Evolutionary conservation across 2,113 vertebrate genomes (phyloP).

Genomic region (Ranitomeya variabilis): DNA sequence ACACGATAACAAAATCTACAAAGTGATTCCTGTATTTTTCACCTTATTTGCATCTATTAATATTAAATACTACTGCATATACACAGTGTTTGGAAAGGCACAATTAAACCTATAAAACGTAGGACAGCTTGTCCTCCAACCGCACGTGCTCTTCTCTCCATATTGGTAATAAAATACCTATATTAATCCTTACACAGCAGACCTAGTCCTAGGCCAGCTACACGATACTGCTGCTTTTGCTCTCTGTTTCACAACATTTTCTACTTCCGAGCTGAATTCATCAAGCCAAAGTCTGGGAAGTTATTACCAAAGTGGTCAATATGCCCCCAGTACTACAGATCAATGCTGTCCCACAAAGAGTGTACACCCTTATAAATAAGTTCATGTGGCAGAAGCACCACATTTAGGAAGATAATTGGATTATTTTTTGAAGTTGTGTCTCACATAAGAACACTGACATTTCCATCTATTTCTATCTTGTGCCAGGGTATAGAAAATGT

Average conservation of each 20-base stretch:
- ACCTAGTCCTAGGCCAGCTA: background rate
- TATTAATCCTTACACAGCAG: conserved; percentile 4
- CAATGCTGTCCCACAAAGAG: background rate
- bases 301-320: conserved; percentile 2
- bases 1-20: background rate
- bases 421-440: no score
- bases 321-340: background rate
- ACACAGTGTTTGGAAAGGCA: background rate
- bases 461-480: no score
- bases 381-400: no score
- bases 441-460: no score
- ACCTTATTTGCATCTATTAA: background rate
- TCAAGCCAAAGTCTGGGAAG: conserved; percentile 8
- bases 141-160: background rate
- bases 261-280: background rate
- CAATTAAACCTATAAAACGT: background rate
- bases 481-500: no score
- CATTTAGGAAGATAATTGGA: no score
- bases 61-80: background rate
- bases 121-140: conserved; percentile 16
- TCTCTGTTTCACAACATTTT: background rate
- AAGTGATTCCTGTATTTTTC: background rate
- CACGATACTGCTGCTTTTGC: background rate
- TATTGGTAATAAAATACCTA: background rate
- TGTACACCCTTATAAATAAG: no score